Evolutionary conservation across 35 echinoderm and acorn worm species (phyloP).

Genomic region (Acanthaster planci): DNA sequence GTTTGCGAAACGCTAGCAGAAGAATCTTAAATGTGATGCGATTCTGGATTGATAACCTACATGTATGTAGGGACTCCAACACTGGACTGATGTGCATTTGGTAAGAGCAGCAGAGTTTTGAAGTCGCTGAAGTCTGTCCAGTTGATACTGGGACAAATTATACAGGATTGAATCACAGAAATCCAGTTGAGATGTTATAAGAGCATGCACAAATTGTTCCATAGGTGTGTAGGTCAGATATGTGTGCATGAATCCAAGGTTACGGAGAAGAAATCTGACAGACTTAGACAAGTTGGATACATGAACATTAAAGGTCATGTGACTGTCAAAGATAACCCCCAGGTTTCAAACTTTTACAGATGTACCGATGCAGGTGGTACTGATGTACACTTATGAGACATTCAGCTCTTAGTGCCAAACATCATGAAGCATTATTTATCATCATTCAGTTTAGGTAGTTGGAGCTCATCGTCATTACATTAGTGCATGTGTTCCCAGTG

Average conservation of each 20-base stretch:
- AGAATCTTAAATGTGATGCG: constrained; percentile 27
- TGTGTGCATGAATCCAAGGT: not conserved
- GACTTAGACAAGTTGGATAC: constrained; percentile 4
- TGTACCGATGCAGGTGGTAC: not conserved
- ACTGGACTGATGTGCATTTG: constrained; percentile 30
- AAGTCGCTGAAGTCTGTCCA: constrained; percentile 25
- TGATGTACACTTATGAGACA: not conserved
- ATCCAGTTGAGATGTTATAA: constrained; percentile 34
- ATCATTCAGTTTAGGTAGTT: constrained; percentile 3
- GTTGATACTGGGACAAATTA: not conserved
- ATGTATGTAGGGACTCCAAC: not conserved
- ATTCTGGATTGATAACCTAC: constrained; percentile 24
- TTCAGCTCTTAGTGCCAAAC: constrained; percentile 1
- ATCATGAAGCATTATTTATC: not conserved
- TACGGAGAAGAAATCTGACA: not conserved
- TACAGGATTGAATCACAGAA: constrained; percentile 27
- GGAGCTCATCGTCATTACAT: not conserved
- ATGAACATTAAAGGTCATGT: constrained; percentile 10
- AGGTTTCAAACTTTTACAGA: not conserved
- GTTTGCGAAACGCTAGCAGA: not conserved
- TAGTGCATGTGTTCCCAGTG: no score
- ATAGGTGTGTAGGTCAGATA: not conserved
- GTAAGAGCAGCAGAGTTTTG: constrained; percentile 34
- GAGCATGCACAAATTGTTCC: constrained; percentile 48
- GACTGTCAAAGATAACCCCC: not conserved